These are phyloP conservation scores for Falco columbarius DNA, from an alignment of 2,797 vertebrate genomes.

Conservation along the genomic window DNA sequence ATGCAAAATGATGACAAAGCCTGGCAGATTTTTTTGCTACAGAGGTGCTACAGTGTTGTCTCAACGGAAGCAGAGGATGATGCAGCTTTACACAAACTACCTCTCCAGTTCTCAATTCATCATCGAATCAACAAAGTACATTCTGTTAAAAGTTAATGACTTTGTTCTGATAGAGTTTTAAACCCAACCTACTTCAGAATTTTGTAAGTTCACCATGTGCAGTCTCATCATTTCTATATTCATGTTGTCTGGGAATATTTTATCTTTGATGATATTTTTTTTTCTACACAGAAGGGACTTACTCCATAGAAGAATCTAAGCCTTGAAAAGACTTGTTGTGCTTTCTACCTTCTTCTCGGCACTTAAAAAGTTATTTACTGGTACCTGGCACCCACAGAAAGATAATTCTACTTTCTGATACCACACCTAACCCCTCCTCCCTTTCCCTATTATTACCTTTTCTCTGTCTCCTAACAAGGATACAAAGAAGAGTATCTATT, in stretches of 20 bases:
- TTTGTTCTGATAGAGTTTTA: not conserved
- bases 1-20: not conserved
- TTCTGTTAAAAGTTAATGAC: constrained; percentile 9
- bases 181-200: not conserved
- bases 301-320: not conserved
- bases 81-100: constrained; percentile 1
- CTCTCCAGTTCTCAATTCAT: not conserved
- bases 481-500: not conserved
- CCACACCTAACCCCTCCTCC: not conserved
- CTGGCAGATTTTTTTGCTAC: not conserved
- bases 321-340: not conserved
- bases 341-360: not conserved
- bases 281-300: not conserved
- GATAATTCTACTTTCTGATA: not conserved
- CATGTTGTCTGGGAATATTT: not conserved
- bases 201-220: not conserved
- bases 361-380: not conserved
- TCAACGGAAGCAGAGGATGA: not conserved
- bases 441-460: not conserved
- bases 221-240: not conserved
- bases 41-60: not conserved
- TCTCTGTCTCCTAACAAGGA: not conserved
- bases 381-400: not conserved
- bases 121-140: not conserved
- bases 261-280: not conserved